These are phyloP conservation scores for Genyomyrus donnyi DNA, from an alignment of 2,113 vertebrate genomes.

Conservation along the genomic window DNA sequence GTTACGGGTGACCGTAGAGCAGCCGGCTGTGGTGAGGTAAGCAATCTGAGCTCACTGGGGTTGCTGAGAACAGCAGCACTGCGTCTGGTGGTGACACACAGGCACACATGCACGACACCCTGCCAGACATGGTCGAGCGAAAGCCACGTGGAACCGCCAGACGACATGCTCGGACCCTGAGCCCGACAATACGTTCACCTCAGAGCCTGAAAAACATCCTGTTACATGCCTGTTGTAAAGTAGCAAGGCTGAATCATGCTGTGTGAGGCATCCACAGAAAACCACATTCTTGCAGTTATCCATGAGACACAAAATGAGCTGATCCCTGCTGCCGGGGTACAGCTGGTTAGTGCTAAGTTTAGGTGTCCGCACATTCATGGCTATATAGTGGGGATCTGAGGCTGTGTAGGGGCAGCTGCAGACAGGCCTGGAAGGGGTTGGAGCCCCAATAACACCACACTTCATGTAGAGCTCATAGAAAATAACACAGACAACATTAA, in stretches of 20 bases:
- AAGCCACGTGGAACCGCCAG: neutral
- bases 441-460: constrained; percentile 24
- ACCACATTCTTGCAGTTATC: neutral
- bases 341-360: neutral
- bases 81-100: neutral
- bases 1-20: neutral
- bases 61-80: constrained; percentile 64
- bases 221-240: neutral
- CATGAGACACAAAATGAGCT: neutral
- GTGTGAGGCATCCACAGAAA: neutral
- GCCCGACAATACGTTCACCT: neutral
- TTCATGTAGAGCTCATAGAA: constrained; percentile 8
- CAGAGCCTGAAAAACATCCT: neutral
- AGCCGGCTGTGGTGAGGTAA: constrained; percentile 49
- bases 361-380: neutral
- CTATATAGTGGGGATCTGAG: neutral
- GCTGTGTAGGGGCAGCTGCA: constrained; percentile 21
- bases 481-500: neutral
- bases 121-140: neutral
- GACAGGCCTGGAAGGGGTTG: neutral
- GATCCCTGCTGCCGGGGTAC: neutral
- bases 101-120: constrained; percentile 46
- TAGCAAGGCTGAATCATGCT: neutral
- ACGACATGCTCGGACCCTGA: neutral
- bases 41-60: constrained; percentile 56